phyloP scores from a whole-genome alignment of 1,140 invertebrate genomes.

The Drosophila insularis region DNA sequence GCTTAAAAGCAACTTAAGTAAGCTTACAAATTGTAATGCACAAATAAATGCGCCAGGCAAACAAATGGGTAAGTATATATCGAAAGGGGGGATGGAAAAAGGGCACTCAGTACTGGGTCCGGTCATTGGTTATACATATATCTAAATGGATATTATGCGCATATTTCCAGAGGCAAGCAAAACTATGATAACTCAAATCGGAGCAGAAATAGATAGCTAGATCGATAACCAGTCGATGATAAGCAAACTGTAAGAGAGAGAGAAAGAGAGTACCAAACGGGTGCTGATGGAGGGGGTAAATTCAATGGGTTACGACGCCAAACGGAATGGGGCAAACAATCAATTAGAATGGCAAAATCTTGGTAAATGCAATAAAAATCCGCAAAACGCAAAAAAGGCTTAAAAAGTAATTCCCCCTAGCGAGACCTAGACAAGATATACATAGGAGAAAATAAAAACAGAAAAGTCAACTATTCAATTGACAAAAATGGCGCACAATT shows the following conservation, averaged over 20 bases:
- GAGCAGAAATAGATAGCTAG: conserved; percentile 60
- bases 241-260: conserved; percentile 32
- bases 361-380: conserved; percentile 73
- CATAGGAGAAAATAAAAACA: conserved; percentile 29
- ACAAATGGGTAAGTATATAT: conserved; percentile 39
- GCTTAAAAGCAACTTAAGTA: conserved; percentile 74
- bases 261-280: neutral
- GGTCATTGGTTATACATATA: conserved; percentile 67
- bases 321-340: conserved; percentile 64
- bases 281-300: neutral
- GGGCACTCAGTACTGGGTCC: conserved; percentile 17
- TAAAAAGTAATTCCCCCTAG: conserved; percentile 74
- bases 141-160: conserved; percentile 76
- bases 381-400: conserved; percentile 68
- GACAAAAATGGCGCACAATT: conserved; percentile 34
- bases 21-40: conserved; percentile 73
- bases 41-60: conserved; percentile 65
- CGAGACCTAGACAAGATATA: conserved; percentile 34
- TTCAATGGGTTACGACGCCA: conserved; percentile 30
- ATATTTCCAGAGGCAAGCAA: conserved; percentile 38
- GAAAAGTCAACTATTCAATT: conserved; percentile 25
- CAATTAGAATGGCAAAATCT: conserved; percentile 80
- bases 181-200: conserved; percentile 61
- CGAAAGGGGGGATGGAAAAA: neutral
- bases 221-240: conserved; percentile 64